phyloP scores from a whole-genome alignment of 35 echinoderm and acorn worm genomes.

The Apostichopus parvimensis region DNA sequence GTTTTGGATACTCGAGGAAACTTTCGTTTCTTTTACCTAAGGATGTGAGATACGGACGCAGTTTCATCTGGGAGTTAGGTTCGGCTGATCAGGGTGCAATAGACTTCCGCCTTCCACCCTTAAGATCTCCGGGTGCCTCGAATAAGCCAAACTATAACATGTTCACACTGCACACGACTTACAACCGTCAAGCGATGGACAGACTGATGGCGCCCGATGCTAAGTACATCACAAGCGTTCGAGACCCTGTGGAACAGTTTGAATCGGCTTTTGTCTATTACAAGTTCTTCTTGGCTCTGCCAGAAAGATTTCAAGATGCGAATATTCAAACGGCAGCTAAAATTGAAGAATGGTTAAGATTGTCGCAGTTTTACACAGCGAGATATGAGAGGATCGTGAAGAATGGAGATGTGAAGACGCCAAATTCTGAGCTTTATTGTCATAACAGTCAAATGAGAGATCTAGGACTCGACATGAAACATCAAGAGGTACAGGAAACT shows the following conservation, averaged over 20 bases:
- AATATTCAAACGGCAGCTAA: constrained; percentile 9
- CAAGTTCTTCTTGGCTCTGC: constrained; percentile 57
- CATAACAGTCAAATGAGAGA: constrained; percentile 56
- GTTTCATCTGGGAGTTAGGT: constrained; percentile 15
- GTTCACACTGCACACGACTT: constrained; percentile 69
- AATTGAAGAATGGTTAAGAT: constrained; percentile 51
- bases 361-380: constrained; percentile 8
- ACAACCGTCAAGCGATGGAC: constrained; percentile 60
- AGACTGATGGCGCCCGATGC: constrained; percentile 68
- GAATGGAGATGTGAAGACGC: background rate
- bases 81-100: constrained; percentile 41
- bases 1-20: constrained; percentile 53
- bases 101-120: background rate
- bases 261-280: constrained; percentile 84
- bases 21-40: constrained; percentile 76
- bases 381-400: background rate
- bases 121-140: background rate
- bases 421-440: background rate
- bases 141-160: constrained; percentile 63
- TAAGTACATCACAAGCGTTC: constrained; percentile 82
- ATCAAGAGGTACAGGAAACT: constrained; percentile 14
- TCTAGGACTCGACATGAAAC: constrained; percentile 29
- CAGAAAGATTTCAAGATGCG: background rate
- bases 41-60: constrained; percentile 58
- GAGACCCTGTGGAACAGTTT: constrained; percentile 86